Evolutionary conservation across 23 tunicate genomes (phyloP).

Genomic region (Clavelina lepadiformis): DNA sequence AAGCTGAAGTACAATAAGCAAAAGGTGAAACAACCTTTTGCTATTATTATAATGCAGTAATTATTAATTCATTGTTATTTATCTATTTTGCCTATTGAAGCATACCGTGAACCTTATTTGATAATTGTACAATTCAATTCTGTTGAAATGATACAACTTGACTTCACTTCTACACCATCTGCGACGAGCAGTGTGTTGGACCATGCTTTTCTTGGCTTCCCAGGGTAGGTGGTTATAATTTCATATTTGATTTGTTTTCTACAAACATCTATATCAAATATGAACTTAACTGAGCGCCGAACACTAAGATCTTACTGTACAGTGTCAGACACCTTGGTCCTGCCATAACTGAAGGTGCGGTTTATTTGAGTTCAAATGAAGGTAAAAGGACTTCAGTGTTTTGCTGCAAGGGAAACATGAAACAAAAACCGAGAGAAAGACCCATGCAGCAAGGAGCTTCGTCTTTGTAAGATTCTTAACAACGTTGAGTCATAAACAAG

Average conservation of each 20-base stretch:
- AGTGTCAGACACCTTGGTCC: slow-evolving; percentile 80
- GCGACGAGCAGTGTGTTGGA: slow-evolving; percentile 38
- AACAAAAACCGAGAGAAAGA: too few species aligned
- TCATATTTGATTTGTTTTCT: not conserved
- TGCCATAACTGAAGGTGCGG: slow-evolving; percentile 91
- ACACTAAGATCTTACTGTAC: not conserved
- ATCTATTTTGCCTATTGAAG: slow-evolving; percentile 14
- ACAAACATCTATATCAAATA: not conserved
- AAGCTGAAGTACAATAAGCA: not conserved
- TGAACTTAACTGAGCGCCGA: not conserved
- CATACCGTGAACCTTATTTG: slow-evolving; percentile 66
- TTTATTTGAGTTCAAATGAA: slow-evolving; percentile 52
- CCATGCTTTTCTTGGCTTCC: slow-evolving; percentile 46
- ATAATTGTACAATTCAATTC: slow-evolving; percentile 71
- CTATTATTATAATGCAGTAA: not conserved
- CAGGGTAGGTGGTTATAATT: slow-evolving; percentile 33
- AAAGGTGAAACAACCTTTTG: not conserved
- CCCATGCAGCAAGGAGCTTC: too few species aligned
- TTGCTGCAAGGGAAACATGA: slow-evolving; percentile 88
- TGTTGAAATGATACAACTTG: slow-evolving; percentile 48
- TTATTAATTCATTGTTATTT: not conserved
- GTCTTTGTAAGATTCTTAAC: too few species aligned
- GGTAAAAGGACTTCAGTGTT: slow-evolving; percentile 44
- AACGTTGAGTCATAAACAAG: too few species aligned
- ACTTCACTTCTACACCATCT: not conserved